phyloP scores from a whole-genome alignment of 2,113 vertebrate genomes.

The Felis chaus region DNA sequence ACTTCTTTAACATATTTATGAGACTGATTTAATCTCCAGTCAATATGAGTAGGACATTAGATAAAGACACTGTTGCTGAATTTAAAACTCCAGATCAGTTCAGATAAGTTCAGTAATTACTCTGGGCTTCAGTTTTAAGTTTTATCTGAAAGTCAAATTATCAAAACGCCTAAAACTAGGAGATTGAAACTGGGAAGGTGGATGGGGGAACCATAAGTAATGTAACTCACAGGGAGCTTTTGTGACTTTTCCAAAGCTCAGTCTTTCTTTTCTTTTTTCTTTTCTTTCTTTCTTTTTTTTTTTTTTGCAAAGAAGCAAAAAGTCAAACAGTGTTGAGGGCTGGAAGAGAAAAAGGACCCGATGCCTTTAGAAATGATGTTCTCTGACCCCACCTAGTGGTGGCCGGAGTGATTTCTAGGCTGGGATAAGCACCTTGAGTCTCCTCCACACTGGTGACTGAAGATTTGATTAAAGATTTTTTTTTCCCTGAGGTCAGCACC shows the following conservation, averaged over 20 bases:
- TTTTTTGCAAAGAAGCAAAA: slow-evolving; percentile 27
- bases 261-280: neutral
- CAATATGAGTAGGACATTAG: neutral
- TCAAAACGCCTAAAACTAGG: neutral
- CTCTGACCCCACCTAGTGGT: slow-evolving; percentile 68
- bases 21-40: slow-evolving; percentile 31
- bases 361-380: slow-evolving; percentile 15
- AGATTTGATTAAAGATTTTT: neutral
- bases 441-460: neutral
- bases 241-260: slow-evolving; percentile 34
- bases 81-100: slow-evolving; percentile 29
- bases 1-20: slow-evolving; percentile 10
- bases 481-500: neutral
- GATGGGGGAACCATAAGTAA: neutral
- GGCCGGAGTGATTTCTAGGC: neutral
- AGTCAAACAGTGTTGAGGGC: neutral
- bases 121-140: neutral
- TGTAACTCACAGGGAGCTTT: neutral
- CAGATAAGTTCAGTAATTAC: neutral
- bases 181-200: neutral
- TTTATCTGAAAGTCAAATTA: slow-evolving; percentile 41
- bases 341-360: neutral
- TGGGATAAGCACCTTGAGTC: neutral
- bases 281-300: no score
- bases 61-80: neutral